These are phyloP conservation scores for Streptopelia turtur DNA, from an alignment of 2,797 vertebrate species.

Conservation along the genomic window DNA sequence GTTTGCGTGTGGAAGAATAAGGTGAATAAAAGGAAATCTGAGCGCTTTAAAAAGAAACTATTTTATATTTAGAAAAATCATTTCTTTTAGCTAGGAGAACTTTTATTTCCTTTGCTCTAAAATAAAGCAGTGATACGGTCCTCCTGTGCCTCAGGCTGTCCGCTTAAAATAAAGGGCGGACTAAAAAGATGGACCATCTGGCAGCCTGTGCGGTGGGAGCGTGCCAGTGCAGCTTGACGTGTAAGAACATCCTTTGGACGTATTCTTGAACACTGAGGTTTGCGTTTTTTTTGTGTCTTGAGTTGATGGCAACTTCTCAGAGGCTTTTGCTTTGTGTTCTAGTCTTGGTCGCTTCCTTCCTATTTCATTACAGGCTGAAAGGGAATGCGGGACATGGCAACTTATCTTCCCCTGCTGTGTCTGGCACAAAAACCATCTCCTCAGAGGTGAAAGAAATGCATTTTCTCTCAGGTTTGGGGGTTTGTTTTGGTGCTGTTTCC, in stretches of 20 bases:
- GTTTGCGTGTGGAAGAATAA: not conserved
- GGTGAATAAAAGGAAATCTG: not conserved
- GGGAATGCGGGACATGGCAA: rapidly evolving
- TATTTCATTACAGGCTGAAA: not conserved
- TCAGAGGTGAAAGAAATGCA: not conserved
- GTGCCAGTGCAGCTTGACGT: not conserved
- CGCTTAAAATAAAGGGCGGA: not conserved
- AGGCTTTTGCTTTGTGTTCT: not conserved
- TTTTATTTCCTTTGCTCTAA: not conserved
- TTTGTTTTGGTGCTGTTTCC: not conserved
- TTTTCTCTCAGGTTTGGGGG: not conserved
- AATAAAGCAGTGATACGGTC: not conserved
- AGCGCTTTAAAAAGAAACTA: not conserved
- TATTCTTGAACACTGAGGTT: not conserved
- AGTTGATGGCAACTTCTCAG: not conserved
- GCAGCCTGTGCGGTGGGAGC: not conserved
- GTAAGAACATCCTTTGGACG: not conserved
- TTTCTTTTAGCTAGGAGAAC: not conserved
- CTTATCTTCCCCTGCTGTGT: not conserved
- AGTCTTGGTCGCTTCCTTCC: not conserved
- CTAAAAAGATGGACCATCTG: constrained; percentile 1
- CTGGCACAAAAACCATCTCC: not conserved
- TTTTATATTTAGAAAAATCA: not conserved
- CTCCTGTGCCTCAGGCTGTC: constrained; percentile 37
- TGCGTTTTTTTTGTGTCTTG: not conserved